Evolutionary conservation across 2,797 vertebrate genomes (phyloP).

Genomic region (Betta splendens): DNA sequence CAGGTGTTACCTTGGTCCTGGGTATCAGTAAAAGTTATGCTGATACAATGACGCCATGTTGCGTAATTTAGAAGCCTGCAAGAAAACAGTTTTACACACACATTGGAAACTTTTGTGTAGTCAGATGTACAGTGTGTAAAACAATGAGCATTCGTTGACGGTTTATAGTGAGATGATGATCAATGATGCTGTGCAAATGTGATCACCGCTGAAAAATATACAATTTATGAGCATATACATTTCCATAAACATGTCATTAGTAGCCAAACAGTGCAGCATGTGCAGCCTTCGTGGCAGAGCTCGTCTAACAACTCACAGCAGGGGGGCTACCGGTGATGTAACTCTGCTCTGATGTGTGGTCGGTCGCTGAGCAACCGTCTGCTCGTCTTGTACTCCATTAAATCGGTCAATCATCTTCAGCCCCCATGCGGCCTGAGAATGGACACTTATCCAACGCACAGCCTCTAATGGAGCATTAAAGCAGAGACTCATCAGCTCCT

Average conservation of each 20-base stretch:
- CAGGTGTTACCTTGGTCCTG: slow-evolving; percentile 11
- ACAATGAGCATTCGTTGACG: neutral
- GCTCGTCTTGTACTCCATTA: slow-evolving; percentile 33
- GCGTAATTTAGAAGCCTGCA: slow-evolving; percentile 22
- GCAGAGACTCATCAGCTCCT: slow-evolving; percentile 48
- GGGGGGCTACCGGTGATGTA: slow-evolving; percentile 48
- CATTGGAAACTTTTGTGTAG: neutral
- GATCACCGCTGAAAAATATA: neutral
- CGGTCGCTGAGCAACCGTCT: slow-evolving; percentile 56
- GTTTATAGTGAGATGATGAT: neutral
- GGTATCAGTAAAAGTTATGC: slow-evolving; percentile 19
- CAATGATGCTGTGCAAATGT: neutral
- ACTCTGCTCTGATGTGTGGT: slow-evolving; percentile 46
- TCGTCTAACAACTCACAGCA: slow-evolving; percentile 46
- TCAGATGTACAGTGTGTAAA: too few relatives aligned
- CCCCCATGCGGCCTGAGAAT: slow-evolving; percentile 63
- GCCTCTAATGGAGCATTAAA: slow-evolving; percentile 80
- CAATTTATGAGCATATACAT: slow-evolving; percentile 6
- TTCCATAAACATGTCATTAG: neutral
- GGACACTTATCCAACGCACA: slow-evolving; percentile 71
- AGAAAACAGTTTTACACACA: slow-evolving; percentile 12
- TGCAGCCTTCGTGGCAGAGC: slow-evolving; percentile 12
- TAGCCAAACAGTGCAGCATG: neutral
- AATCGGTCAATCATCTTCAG: slow-evolving; percentile 60
- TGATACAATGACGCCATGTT: slow-evolving; percentile 39